These are phyloP conservation scores for Desmodus rotundus DNA, from an alignment of 2,113 vertebrate genomes.

Conservation along the genomic window DNA sequence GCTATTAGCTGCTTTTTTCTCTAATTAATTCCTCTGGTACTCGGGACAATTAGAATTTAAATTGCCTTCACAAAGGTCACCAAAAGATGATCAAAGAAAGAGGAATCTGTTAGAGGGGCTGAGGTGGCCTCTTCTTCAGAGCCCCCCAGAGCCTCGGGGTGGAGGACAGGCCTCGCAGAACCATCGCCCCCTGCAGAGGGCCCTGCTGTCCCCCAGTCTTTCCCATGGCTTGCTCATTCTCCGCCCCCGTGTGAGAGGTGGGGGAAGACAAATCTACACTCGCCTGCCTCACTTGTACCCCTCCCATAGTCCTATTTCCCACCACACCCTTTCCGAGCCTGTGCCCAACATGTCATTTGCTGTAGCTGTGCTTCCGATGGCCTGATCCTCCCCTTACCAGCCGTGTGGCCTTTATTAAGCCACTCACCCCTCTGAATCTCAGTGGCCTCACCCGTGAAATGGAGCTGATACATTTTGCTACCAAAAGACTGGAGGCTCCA, in stretches of 20 bases:
- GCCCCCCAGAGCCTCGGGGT: neutral
- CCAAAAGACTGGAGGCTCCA: neutral
- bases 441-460: neutral
- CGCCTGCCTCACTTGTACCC: neutral
- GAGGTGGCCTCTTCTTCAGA: neutral
- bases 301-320: neutral
- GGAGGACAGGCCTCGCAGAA: neutral
- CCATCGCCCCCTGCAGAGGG: accelerated
- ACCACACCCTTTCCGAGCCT: neutral
- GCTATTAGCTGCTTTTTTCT: slow-evolving; percentile 79
- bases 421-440: neutral
- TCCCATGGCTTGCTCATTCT: neutral
- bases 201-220: neutral
- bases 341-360: no score
- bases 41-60: slow-evolving; percentile 86
- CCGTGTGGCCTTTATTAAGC: neutral
- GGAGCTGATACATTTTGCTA: neutral
- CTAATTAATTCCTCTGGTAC: slow-evolving; percentile 84
- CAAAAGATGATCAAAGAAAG: slow-evolving; percentile 83
- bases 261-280: neutral
- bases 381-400: neutral
- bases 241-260: neutral
- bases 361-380: neutral
- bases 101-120: slow-evolving; percentile 79
- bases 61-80: slow-evolving; percentile 85